Percentiles rank a stretch among this genome's conserved stretches.
Evolutionary conservation across 2,797 vertebrate species (phyloP).

Genomic region (Notolepis coatsorum): DNA sequence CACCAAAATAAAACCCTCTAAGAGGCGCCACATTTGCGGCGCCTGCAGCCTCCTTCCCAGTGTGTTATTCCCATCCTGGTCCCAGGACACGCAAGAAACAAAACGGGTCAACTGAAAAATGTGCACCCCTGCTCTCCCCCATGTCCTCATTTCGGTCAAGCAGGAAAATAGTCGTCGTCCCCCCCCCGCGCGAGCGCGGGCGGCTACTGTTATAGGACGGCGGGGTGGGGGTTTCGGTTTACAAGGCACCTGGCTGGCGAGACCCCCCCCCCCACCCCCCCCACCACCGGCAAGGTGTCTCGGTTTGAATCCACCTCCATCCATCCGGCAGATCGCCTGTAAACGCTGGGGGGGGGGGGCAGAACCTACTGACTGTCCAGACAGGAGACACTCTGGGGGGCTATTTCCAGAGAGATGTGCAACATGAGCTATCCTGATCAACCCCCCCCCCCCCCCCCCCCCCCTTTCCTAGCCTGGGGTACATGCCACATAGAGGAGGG

Average conservation of each 20-base stretch:
- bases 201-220: constrained; percentile 38
- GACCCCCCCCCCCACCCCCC: too few relatives aligned
- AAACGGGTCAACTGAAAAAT: constrained; percentile 17
- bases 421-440: constrained; percentile 72
- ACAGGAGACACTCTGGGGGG: constrained; percentile 40
- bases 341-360: constrained; percentile 29
- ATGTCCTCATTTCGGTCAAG: constrained; percentile 10
- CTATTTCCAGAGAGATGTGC: constrained; percentile 72
- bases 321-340: constrained; percentile 26
- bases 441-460: constrained; percentile 36
- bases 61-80: constrained; percentile 4
- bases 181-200: too few relatives aligned
- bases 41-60: neutral
- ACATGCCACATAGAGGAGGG: constrained; percentile 54
- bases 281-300: too few relatives aligned
- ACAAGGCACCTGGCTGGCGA: constrained; percentile 48
- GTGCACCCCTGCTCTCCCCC: neutral
- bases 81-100: constrained; percentile 21
- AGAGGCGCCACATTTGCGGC: neutral
- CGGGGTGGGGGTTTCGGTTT: constrained; percentile 42
- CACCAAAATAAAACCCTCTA: constrained; percentile 13
- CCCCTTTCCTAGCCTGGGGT: constrained; percentile 32
- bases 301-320: constrained; percentile 36
- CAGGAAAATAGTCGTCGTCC: constrained; percentile 10
- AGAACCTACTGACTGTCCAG: constrained; percentile 46